A percentile compares a stretch with the other conserved stretches of the same genome.
phyloP scores from a whole-genome alignment of 2,113 vertebrate genomes.

The Nicator chloris region DNA sequence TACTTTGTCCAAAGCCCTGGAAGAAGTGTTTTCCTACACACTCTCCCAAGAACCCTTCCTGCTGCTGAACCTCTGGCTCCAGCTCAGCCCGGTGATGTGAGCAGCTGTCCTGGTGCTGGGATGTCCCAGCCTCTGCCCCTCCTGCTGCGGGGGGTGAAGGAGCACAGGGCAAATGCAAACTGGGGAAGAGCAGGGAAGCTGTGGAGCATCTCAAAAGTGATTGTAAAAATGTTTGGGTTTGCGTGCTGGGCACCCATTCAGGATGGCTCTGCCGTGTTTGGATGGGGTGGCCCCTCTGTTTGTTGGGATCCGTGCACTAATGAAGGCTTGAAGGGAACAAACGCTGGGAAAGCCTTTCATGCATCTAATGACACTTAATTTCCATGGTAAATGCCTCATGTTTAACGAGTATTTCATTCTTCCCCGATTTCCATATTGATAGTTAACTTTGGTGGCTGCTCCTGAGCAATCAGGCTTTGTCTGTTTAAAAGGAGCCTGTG shows the following conservation, averaged over 20 bases:
- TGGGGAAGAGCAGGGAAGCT: neutral
- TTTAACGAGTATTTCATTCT: constrained; percentile 56
- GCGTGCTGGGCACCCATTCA: constrained; percentile 3
- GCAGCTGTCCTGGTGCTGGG: neutral
- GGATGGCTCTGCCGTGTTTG: neutral
- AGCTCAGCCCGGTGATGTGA: neutral
- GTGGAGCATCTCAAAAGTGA: neutral
- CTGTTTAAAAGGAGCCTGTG: constrained; percentile 34
- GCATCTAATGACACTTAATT: constrained; percentile 60
- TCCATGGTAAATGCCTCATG: constrained; percentile 64
- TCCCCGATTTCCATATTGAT: constrained; percentile 60
- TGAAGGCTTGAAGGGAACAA: constrained; percentile 41
- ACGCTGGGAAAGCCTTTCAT: constrained; percentile 30
- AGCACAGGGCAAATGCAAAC: neutral
- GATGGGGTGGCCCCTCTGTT: neutral
- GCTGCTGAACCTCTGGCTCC: neutral
- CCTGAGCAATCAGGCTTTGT: constrained; percentile 37
- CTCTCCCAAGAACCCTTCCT: neutral
- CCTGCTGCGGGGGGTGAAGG: neutral
- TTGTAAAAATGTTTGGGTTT: neutral
- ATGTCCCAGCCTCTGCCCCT: neutral
- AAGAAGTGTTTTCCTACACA: neutral
- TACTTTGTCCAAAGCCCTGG: neutral
- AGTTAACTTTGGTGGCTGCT: constrained; percentile 58
- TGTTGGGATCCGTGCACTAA: neutral